Conservation (phyloP, 2,113 vertebrate species). For the Zosterops lateralis region DNA sequence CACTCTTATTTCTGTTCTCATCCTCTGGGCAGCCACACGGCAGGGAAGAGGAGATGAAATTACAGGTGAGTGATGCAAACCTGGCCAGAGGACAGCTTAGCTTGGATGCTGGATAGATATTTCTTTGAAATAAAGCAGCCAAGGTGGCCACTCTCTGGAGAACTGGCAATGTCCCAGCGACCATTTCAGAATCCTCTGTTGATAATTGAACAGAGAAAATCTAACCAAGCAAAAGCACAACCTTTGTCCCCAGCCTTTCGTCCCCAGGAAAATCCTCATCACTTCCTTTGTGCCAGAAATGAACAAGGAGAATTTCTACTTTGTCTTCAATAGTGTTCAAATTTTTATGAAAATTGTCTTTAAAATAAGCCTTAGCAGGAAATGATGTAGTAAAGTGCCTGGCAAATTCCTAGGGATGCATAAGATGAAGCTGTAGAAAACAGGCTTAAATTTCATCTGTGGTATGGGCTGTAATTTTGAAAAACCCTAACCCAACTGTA, state of each 20-base stretch:
- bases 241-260: not conserved
- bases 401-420: not conserved
- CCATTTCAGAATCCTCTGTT: not conserved
- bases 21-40: not conserved
- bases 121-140: not conserved
- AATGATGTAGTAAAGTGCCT: not conserved
- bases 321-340: not conserved
- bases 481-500: not conserved
- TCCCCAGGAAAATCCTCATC: not conserved
- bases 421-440: not conserved
- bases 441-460: not conserved
- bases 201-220: not conserved
- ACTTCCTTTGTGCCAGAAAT: not conserved
- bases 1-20: not conserved
- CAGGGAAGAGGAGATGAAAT: conserved; percentile 26
- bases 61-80: conserved; percentile 50
- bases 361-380: not conserved
- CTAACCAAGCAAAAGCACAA: not conserved
- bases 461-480: not conserved
- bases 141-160: not conserved
- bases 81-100: not conserved
- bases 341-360: not conserved
- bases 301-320: not conserved
- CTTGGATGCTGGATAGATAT: not conserved
- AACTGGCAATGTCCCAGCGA: not conserved